Base-by-base conservation (phyloP, 2,797 vertebrate genomes). In the Otus scops region DNA sequence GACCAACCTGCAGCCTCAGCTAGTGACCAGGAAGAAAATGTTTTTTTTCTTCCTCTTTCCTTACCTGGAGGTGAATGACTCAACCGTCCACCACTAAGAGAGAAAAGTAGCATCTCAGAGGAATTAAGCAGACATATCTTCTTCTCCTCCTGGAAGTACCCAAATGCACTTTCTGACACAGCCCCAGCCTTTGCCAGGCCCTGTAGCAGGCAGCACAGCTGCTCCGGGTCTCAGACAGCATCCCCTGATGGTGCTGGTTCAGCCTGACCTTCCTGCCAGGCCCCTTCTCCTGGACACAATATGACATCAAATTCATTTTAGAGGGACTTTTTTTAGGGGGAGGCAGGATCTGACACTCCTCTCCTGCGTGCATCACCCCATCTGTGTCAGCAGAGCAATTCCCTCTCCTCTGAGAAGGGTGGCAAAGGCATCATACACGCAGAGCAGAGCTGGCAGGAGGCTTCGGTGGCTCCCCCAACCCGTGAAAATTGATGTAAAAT, bases 401-500 rank as follows among this genome's bases (percentile, higher is more conserved):
- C 63, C 38, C 20, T 79, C 30, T n/a, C 23, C 34, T 50, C 59
- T 24, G 56, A 32, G 77, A 73, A 92, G 75, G 77, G 54, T 8
- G 11, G 19, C 53, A 32, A 43, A 93, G 32, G 28, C 73, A 47
- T 41, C 2, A 0, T 4, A 13, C 22, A 7, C 3, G 21, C 1
- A 0, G 47, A 78, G 69, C 2, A 70, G 77, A 67, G 61, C 69
- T 83, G 82, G 63, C 82, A 78, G 70, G 59, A 92, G 67, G 50
- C 30, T 56, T 34, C 0, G 3, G 61, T 73, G 74, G 27, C 84
- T 95, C 56, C 77, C 54, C 73, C 56, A 5, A 88, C 91, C 94
- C 93, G 59, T 83, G 90, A 90, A 95, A 96, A 92, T 24, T 30
- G 32, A 54, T 87, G 47, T 92, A 15, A 93, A 94, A 89, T 96